phyloP scores from a whole-genome alignment of 2,797 vertebrate genomes.

The Stomatorhinus walkeri region DNA sequence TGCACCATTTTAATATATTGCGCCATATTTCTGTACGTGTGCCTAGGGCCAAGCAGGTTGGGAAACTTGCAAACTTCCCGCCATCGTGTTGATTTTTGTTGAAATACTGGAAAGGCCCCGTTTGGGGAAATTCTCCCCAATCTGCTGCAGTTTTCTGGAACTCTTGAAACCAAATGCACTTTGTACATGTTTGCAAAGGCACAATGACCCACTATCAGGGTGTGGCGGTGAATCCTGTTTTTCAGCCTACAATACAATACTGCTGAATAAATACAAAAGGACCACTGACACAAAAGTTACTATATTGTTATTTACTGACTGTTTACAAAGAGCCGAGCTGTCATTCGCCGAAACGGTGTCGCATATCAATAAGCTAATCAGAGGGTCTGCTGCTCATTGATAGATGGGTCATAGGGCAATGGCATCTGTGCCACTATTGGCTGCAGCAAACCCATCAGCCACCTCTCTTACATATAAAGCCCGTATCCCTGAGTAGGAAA shows the following conservation, averaged over 20 bases:
- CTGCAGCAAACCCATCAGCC: not conserved
- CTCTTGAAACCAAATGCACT: not conserved
- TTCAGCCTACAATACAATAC: not conserved
- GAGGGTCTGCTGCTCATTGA: not conserved
- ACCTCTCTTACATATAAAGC: slow-evolving; percentile 35
- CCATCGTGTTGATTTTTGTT: not conserved
- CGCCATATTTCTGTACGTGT: not conserved
- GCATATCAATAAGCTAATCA: not conserved
- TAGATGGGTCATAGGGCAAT: not conserved
- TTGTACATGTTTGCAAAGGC: not conserved
- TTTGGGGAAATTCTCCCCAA: not conserved
- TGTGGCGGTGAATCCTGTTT: not conserved
- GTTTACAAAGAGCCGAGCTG: not conserved
- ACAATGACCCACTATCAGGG: not conserved
- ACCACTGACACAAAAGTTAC: not conserved
- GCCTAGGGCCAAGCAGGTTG: not conserved
- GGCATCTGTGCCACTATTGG: slow-evolving; percentile 29
- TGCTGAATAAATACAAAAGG: not conserved
- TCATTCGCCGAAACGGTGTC: not conserved
- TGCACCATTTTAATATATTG: not conserved
- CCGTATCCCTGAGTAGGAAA: not conserved
- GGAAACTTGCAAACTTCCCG: not conserved
- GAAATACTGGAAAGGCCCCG: not conserved
- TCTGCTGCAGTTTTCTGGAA: not conserved
- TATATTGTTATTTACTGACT: not conserved